Conservation (phyloP, 1,140 invertebrate genomes). For the Drosophila yakuba region DNA sequence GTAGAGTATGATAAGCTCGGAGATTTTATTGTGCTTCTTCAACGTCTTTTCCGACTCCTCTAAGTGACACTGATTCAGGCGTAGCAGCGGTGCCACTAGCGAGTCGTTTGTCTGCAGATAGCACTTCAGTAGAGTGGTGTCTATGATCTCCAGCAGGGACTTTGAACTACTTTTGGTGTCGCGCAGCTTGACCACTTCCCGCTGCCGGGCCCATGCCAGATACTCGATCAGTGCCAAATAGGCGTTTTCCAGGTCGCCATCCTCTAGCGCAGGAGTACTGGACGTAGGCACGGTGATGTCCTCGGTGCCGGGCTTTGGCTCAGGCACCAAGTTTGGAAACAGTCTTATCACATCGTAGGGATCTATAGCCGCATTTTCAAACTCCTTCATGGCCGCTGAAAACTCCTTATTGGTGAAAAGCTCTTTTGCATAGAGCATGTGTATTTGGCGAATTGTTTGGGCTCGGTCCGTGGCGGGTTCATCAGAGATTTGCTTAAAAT, state of each 20-base stretch:
- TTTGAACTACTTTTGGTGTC: constrained; percentile 79
- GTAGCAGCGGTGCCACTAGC: constrained; percentile 94
- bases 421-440: constrained; percentile 95
- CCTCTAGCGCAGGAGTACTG: constrained; percentile 88
- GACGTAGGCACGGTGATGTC: constrained; percentile 85
- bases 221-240: constrained; percentile 95
- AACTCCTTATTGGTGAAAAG: constrained; percentile 95
- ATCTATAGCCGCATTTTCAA: constrained; percentile 94
- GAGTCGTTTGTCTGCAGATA: constrained; percentile 98
- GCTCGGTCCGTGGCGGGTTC: constrained; percentile 92
- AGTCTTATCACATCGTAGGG: constrained; percentile 97
- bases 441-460: constrained; percentile 93
- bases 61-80: constrained; percentile 97
- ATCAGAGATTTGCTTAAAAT: constrained; percentile 91
- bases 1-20: constrained; percentile 98
- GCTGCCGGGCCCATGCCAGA: constrained; percentile 90
- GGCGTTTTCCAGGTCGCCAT: constrained; percentile 94
- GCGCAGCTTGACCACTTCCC: constrained; percentile 82
- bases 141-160: constrained; percentile 95
- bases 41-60: constrained; percentile 97
- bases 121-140: constrained; percentile 98
- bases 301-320: constrained; percentile 84
- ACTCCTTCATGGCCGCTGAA: constrained; percentile 95
- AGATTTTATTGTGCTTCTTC: constrained; percentile 93
- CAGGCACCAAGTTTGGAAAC: constrained; percentile 94